Evolutionary conservation across 2,888 invertebrate species (phyloP), one percentile per base, ranked within the genome.

Genomic region (Philereme transversata): DNA sequence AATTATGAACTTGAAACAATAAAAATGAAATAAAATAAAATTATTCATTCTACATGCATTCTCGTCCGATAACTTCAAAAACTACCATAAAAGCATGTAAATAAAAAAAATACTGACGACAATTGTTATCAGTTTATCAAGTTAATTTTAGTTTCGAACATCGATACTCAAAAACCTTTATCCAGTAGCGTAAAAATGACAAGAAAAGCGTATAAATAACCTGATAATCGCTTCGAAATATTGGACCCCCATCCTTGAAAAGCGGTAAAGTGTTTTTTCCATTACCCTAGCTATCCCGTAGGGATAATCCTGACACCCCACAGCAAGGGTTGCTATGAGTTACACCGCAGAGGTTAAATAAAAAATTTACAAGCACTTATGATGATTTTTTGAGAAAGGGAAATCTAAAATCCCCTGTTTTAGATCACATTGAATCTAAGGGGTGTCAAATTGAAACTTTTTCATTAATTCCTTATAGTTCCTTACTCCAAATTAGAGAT

Each of bases 341-440:
- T 70, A 70, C 62, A 60, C 65, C 56, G 66, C 67, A 70, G 63
- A 44, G 53, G 69, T 58, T 44, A 65, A 68, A 79, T 84, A 70
- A 79, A 84, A 80, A 78, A 82, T 78, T 73, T 78, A 83, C 69
- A 74, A 78, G 76, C 79, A 74, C 74, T 78, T 70, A 75, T 71
- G 75, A 77, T 78, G 71, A 70, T 72, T 70, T 71, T 45, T 10
- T 45, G 45, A 45, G 22, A 22, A 22, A 7, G 45, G 45, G 6
- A 45, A 7, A 3, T 45, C 6, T 45, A 7, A 5, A 10, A 22
- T 7, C 7, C 7, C 22, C 40, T 40, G 40, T 8, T 40, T 8
- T 7, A 6, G 6, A 40, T 40, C 40, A 6, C 0, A 5, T 40
- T 40, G 6, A 40, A 6, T 40, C 2, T 40, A 40, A 5, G 7